Base-by-base conservation (phyloP, 1,140 invertebrate genomes). In the Ips nitidus region DNA sequence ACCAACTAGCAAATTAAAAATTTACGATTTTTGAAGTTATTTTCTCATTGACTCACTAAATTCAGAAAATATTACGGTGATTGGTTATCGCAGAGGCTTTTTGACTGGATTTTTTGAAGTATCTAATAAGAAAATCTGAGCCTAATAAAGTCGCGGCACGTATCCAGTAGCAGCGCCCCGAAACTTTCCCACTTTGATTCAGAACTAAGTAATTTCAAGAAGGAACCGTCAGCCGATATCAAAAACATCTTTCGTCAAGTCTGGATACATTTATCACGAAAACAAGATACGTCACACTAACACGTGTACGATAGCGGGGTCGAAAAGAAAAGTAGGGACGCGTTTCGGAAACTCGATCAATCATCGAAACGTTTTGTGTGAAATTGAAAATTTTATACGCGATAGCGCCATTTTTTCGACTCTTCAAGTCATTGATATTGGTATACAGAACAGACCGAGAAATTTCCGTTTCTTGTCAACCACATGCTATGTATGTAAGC, bases 351-450 rank as follows among this genome's bases (percentile, higher is more conserved):
- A 63, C 52, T 69, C 67, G 52, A 69, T 69, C 67, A 69, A 69
- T 69, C 67, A 69, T 69, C 67, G 47, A 52, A 68, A 57, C 67
- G 59, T 69, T 69, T 69, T 69, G 67, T 69, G 58, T 64, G 67
- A 69, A 69, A 69, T 69, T 69, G 67, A 69, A 69, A 69, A 69
- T 69, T 69, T 69, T 63, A 69, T 69, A 69, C 67, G 67, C 63
- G 67, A 69, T 69, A 69, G 63, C 57, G 60, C 60, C 56, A 60
- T 68, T 68, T 68, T 68, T 58, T 68, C 22, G 22, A 22, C 22
- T 22, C 22, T 22, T 22, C 22, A 22, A 22, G 22, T 22, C 22
- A 22, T 22, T 22, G 22, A 22, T 22, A 22, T 22, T 22, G 22
- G 22, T 22, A 22, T 22, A 22, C 22, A 22, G 22, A 22, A 22